These are phyloP conservation scores for Amblyjoppa proteus DNA, from an alignment of 2,888 invertebrate species.

Conservation along the genomic window DNA sequence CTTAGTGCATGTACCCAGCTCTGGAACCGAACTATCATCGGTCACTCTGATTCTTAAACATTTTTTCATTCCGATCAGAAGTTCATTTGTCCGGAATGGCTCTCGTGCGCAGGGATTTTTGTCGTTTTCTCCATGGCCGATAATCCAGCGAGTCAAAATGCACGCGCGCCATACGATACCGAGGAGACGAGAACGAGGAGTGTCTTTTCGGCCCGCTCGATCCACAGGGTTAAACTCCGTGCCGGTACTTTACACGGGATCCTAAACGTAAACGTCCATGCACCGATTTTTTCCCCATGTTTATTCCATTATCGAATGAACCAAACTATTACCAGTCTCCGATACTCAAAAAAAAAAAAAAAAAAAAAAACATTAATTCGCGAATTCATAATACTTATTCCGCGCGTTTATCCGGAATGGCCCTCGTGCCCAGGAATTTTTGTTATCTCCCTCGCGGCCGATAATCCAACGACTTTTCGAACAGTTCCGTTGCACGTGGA, in stretches of 20 bases:
- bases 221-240: too few relatives aligned
- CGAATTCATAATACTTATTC: slow-evolving; percentile 37
- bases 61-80: slow-evolving; percentile 6
- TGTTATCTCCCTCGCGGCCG: slow-evolving; percentile 15
- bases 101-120: too few relatives aligned
- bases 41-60: neutral
- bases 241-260: too few relatives aligned
- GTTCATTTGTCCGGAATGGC: neutral
- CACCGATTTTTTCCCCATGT: slow-evolving; percentile 1
- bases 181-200: slow-evolving; percentile 65
- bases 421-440: neutral
- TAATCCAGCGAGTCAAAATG: slow-evolving; percentile 74
- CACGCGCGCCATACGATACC: slow-evolving; percentile 81
- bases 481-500: neutral
- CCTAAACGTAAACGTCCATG: too few relatives aligned
- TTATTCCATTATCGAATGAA: slow-evolving; percentile 43
- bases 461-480: slow-evolving; percentile 9
- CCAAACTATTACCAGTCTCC: slow-evolving; percentile 38
- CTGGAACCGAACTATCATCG: slow-evolving; percentile 30
- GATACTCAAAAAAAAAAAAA: slow-evolving; percentile 3
- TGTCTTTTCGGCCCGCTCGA: slow-evolving; percentile 49
- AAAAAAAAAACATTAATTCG: slow-evolving; percentile 1
- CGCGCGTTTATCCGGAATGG: slow-evolving; percentile 23
- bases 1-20: too few relatives aligned
- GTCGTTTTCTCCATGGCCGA: too few relatives aligned